These are phyloP conservation scores for Ceratina calcarata DNA, from an alignment of 1,140 invertebrate species.

Conservation along the genomic window DNA sequence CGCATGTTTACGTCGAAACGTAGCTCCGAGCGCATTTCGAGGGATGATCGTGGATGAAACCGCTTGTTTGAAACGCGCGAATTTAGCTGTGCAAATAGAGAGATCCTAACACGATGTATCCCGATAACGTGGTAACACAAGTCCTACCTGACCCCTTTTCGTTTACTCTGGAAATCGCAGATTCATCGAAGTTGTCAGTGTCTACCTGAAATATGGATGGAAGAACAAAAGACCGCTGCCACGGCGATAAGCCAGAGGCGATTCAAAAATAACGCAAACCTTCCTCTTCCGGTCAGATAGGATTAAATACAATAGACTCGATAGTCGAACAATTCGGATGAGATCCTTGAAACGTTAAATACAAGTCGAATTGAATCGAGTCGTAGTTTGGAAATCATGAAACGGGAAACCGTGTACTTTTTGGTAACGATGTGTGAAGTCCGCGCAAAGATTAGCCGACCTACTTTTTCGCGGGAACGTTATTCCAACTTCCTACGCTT, in stretches of 20 bases:
- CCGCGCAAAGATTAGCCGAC: neutral
- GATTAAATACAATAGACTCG: no score
- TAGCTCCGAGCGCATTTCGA: neutral
- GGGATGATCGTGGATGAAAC: neutral
- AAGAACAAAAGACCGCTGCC: neutral
- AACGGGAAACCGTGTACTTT: neutral
- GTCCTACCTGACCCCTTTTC: neutral
- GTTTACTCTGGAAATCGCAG: neutral
- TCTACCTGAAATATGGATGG: neutral
- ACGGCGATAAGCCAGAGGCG: neutral
- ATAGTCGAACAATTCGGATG: no score
- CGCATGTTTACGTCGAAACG: neutral
- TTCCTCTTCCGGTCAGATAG: no score
- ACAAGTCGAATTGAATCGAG: no score
- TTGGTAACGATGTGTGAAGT: neutral
- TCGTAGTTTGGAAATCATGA: no score
- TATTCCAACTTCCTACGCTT: neutral
- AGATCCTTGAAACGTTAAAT: no score
- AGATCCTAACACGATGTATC: neutral
- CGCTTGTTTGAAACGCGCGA: neutral
- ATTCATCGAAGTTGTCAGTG: neutral
- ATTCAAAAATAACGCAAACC: neutral
- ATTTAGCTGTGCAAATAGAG: neutral
- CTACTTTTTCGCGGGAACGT: neutral
- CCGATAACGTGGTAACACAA: slow-evolving; percentile 5